Base-by-base conservation (phyloP, 2,113 vertebrate species). In the Hippocampus abdominalis region DNA sequence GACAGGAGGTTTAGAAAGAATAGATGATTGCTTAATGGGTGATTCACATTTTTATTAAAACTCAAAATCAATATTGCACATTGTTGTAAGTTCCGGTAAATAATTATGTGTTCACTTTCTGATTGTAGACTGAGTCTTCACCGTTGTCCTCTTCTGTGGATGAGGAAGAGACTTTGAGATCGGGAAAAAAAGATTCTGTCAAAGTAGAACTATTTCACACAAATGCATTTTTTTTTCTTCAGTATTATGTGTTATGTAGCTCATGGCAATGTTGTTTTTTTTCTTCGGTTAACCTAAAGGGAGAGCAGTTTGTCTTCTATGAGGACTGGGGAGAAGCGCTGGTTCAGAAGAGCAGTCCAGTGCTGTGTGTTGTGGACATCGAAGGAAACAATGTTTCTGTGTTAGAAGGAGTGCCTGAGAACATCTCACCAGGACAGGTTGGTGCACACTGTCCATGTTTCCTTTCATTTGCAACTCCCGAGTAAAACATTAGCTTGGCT, bases 381-480 rank as follows among this genome's bases (percentile, higher is more conserved):
- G 93, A 95, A 48, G 88, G 93, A 8, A 90, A 89, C 87, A 96
- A 94, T 44, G 81, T 97, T 63, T 93, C 93, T 0, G 93, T 98
- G 70, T 84, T 98, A 56, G 95, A 97, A 51, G 93, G 94, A 0
- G 64, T 98, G 51, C 96, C 95, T 0, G 93, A 94, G 60, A 71
- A 94, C 65, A 90, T 98, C 69, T 98, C 95, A 8, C 96, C 95
- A 4, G 96, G 96, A 61, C 97, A 98, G 95, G 96, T 98, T 29
- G 2, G 64, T 64, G 0, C 7, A 61, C 44, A 32, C 20, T 61
- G 16, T 39, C 2, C 8, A 10, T 27, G 39, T 40, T 42, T 42
- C 20, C 27, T 44, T 44, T 25, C 23, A n/a, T 42, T 63, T 40
- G 21, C 4, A 21, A 9, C 18, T 62, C 5, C 36, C 42, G 39